A percentile compares a stretch with the other conserved stretches of the same genome.
phyloP scores from a whole-genome alignment of 2,888 invertebrate genomes.

The Drosophila cognata region DNA sequence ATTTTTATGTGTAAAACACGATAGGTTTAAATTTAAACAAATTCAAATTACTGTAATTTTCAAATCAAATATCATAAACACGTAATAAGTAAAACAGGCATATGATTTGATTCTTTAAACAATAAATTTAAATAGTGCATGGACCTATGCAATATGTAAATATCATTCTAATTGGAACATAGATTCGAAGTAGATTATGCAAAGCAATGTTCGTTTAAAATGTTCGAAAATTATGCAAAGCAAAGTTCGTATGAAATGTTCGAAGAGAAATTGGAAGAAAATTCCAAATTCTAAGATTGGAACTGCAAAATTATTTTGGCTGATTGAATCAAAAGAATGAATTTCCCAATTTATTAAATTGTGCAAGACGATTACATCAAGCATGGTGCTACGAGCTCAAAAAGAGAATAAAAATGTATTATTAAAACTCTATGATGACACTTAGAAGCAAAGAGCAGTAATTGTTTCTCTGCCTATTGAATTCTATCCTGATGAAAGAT shows the following conservation, averaged over 20 bases:
- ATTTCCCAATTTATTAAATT: background rate
- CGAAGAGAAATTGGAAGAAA: background rate
- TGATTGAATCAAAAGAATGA: background rate
- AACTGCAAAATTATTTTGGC: background rate
- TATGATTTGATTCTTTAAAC: background rate
- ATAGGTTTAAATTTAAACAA: background rate
- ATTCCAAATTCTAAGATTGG: background rate
- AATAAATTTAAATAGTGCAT: background rate
- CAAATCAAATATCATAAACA: constrained; percentile 52
- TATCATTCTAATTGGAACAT: background rate
- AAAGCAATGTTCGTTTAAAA: no score
- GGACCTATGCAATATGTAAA: background rate
- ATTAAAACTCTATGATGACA: background rate
- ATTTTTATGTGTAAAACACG: background rate
- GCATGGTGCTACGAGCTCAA: background rate
- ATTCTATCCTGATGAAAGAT: background rate
- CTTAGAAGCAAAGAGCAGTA: background rate
- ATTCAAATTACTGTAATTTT: background rate
- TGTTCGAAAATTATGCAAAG: background rate
- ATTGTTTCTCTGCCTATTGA: background rate
- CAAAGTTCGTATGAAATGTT: no score
- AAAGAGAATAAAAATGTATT: background rate
- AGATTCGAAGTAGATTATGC: background rate
- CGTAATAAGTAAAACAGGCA: constrained; percentile 43
- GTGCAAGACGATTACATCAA: background rate